These are phyloP conservation scores for Aporophyla nigra DNA, from an alignment of 2,888 invertebrate species.

Conservation along the genomic window DNA sequence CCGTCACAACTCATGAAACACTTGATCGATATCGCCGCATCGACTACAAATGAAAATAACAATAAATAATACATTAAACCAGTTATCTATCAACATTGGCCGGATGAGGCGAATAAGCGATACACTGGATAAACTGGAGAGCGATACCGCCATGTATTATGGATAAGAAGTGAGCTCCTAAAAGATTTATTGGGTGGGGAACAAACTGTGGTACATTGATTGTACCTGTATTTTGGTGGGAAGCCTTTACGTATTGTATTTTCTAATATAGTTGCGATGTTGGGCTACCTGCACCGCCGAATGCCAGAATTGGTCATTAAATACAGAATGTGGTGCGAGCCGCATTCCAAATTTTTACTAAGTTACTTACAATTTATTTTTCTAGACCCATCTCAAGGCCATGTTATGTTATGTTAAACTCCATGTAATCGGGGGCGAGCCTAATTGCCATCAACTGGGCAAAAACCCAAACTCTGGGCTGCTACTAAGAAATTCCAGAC, in stretches of 20 bases:
- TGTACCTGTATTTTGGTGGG: slow-evolving; percentile 49
- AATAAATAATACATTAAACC: slow-evolving; percentile 64
- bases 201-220: slow-evolving; percentile 52
- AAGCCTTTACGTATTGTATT: slow-evolving; percentile 19
- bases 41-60: slow-evolving; percentile 50
- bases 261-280: background rate
- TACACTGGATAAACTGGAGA: slow-evolving; percentile 64
- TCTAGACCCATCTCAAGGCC: background rate
- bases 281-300: background rate
- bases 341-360: too few relatives aligned
- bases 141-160: slow-evolving; percentile 72
- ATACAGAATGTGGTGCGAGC: too few relatives aligned
- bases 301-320: slow-evolving; percentile 5
- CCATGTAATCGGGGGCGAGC: too few relatives aligned
- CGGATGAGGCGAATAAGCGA: slow-evolving; percentile 61
- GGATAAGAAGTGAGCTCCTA: slow-evolving; percentile 71
- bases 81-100: slow-evolving; percentile 63
- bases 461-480: too few relatives aligned
- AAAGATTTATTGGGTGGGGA: slow-evolving; percentile 70
- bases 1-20: background rate
- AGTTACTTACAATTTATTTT: background rate
- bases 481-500: too few relatives aligned
- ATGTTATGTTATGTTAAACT: too few relatives aligned
- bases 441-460: too few relatives aligned
- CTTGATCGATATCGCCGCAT: slow-evolving; percentile 18